phyloP scores from a whole-genome alignment of 2,113 vertebrate genomes.

The Rhineura floridana region DNA sequence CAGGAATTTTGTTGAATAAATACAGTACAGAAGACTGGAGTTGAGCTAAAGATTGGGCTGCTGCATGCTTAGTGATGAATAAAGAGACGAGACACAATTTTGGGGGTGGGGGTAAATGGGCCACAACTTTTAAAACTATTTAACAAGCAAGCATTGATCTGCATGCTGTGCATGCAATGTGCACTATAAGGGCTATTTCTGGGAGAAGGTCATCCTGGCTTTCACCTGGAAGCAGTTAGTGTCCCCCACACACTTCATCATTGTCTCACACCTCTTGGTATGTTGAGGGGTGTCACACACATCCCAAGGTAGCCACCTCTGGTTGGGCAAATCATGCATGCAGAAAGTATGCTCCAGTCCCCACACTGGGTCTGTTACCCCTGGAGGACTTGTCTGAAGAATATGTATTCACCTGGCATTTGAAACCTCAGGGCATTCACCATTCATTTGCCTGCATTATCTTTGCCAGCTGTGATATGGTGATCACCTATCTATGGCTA shows the following conservation, averaged over 20 bases:
- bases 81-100: not conserved
- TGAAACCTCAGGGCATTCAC: no score
- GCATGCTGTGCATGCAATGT: not conserved
- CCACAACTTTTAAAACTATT: not conserved
- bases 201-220: not conserved
- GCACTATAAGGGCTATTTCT: not conserved
- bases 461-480: no score
- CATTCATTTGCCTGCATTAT: no score
- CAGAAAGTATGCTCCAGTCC: not conserved
- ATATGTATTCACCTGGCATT: no score
- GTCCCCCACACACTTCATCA: not conserved
- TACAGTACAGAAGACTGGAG: constrained; percentile 43
- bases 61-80: not conserved
- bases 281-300: not conserved
- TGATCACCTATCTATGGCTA: no score
- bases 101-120: not conserved
- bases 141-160: not conserved
- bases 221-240: not conserved
- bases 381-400: no score
- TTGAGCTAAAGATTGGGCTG: constrained; percentile 44
- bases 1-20: constrained; percentile 58
- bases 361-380: no score
- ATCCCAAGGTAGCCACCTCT: not conserved
- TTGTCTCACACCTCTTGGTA: not conserved
- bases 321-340: not conserved